Conservation (phyloP, 2,797 vertebrate species). For the Enteromius viviparus region DNA sequence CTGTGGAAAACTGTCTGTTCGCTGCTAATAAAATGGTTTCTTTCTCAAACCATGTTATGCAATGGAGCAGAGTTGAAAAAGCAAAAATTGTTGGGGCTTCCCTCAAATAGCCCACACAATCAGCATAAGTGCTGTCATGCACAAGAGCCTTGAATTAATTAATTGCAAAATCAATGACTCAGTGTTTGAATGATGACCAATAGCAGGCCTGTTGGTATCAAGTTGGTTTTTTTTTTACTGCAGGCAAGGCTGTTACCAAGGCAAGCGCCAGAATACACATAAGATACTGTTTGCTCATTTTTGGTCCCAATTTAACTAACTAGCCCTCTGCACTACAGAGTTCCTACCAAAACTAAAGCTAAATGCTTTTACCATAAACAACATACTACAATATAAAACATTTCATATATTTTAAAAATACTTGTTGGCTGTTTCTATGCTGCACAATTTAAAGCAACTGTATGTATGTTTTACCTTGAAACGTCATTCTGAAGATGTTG, state of each 20-base stretch:
- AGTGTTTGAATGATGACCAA: slow-evolving; percentile 26
- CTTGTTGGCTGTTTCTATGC: not conserved
- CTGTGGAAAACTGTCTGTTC: not conserved
- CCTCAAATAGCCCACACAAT: slow-evolving; percentile 10
- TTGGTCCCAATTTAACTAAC: not conserved
- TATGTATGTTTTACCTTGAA: too few species aligned
- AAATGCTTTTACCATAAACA: not conserved
- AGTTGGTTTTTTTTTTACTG: not conserved
- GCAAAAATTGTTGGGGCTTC: not conserved
- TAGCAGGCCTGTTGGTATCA: not conserved
- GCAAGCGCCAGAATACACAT: slow-evolving; percentile 9
- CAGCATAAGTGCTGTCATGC: slow-evolving; percentile 13
- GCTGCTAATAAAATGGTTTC: not conserved
- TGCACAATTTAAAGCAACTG: not conserved
- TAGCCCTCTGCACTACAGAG: not conserved
- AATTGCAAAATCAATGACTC: not conserved
- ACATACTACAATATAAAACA: not conserved
- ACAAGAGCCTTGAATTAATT: slow-evolving; percentile 27
- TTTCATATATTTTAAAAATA: not conserved
- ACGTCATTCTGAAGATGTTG: too few species aligned
- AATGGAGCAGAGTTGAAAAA: not conserved
- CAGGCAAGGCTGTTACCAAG: slow-evolving; percentile 19
- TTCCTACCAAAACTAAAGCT: not conserved
- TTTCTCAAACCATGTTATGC: not conserved
- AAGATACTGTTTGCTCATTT: slow-evolving; percentile 16